phyloP scores from a whole-genome alignment of 1,140 invertebrate genomes.

The Trachymyrmex septentrionalis region DNA sequence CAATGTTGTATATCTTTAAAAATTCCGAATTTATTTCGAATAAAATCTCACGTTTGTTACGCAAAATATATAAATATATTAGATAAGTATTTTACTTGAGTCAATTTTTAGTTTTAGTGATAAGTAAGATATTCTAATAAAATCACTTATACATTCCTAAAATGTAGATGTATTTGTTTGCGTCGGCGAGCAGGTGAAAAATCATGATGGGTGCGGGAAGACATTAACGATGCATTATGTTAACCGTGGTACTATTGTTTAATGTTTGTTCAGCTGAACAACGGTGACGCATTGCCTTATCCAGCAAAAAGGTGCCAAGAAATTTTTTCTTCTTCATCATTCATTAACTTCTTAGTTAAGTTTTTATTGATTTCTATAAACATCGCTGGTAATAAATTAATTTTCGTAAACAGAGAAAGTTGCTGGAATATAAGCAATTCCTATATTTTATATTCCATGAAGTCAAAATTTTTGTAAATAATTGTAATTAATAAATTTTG shows the following conservation, averaged over 20 bases:
- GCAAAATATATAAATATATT: neutral
- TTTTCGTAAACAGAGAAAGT: neutral
- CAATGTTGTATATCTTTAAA: neutral
- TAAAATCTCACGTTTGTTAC: neutral
- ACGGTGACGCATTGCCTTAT: slow-evolving; percentile 62
- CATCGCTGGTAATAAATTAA: neutral
- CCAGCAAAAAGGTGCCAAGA: slow-evolving; percentile 49
- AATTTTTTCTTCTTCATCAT: slow-evolving; percentile 42
- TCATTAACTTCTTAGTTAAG: slow-evolving; percentile 26
- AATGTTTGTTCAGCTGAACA: slow-evolving; percentile 63
- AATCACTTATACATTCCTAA: neutral
- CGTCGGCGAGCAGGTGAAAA: slow-evolving; percentile 53
- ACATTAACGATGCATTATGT: slow-evolving; percentile 75
- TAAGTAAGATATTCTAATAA: neutral
- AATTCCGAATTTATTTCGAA: neutral
- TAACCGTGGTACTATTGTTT: slow-evolving; percentile 68
- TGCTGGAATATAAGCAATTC: neutral
- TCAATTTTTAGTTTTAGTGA: slow-evolving; percentile 9
- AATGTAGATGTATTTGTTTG: slow-evolving; percentile 45
- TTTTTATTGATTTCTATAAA: neutral
- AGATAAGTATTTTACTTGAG: neutral
- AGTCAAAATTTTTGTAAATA: neutral
- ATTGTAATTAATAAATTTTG: neutral
- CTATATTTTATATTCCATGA: neutral
- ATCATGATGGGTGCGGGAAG: slow-evolving; percentile 50